phyloP scores from a whole-genome alignment of 2,797 vertebrate genomes.

The Acanthiza pusilla region DNA sequence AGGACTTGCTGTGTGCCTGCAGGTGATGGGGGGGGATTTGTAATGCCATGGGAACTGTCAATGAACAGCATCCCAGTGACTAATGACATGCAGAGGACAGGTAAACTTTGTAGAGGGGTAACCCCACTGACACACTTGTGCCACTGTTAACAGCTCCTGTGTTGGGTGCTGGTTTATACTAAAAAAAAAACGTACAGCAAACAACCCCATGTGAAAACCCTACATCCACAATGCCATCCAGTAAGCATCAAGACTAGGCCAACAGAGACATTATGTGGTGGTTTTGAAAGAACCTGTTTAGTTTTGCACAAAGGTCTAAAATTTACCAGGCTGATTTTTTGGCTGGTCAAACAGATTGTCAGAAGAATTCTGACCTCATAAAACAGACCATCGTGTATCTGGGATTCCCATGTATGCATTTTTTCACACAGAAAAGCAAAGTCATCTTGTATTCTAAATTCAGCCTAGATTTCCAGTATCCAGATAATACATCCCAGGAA shows the following conservation, averaged over 20 bases:
- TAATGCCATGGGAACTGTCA: background rate
- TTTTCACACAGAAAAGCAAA: background rate
- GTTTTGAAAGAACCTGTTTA: background rate
- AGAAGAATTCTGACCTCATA: background rate
- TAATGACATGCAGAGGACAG: background rate
- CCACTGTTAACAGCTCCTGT: background rate
- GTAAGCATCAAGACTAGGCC: background rate
- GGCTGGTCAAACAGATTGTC: background rate
- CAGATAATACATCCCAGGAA: background rate
- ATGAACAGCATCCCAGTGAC: background rate
- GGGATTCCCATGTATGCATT: accelerated
- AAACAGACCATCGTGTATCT: background rate
- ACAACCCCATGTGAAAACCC: background rate
- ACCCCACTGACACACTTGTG: background rate
- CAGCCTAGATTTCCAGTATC: background rate
- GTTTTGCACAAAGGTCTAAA: background rate
- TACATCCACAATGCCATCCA: accelerated
- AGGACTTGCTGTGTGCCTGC: background rate
- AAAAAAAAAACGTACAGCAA: background rate
- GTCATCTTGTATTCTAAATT: background rate
- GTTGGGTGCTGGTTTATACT: background rate
- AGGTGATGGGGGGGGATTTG: background rate
- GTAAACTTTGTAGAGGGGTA: background rate
- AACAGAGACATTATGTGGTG: background rate
- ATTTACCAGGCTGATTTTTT: background rate